phyloP scores from a whole-genome alignment of 37 sponge, comb jelly and placozoan genomes.

The Chondrosia reniformis region DNA sequence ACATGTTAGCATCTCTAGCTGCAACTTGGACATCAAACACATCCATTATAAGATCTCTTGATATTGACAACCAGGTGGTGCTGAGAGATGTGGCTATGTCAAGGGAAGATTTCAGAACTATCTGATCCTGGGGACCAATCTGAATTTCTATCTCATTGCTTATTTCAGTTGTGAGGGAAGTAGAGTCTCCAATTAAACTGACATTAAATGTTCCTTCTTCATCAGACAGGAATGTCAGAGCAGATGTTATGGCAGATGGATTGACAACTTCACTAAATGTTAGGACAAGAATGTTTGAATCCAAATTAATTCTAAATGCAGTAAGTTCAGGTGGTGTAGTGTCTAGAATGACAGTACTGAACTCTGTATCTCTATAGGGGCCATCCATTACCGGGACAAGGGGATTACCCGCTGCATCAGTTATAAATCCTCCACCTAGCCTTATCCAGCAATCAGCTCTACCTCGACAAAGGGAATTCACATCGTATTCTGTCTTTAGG shows the following conservation, averaged over 20 bases:
- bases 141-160: conserved; percentile 13
- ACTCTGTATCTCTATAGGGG: conserved; percentile 26
- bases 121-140: conserved; percentile 49
- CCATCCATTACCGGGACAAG: conserved; percentile 41
- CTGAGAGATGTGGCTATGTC: conserved; percentile 58
- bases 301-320: conserved; percentile 57
- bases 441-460: conserved; percentile 65
- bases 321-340: conserved; percentile 55
- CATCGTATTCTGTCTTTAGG: conserved; percentile 33
- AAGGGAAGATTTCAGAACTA: conserved; percentile 57
- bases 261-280: conserved; percentile 78
- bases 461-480: conserved; percentile 25
- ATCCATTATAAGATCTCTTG: conserved; percentile 53
- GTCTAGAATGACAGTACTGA: conserved; percentile 17
- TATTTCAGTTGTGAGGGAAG: conserved; percentile 16
- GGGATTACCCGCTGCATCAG: conserved; percentile 59
- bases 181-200: conserved; percentile 34
- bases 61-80: conserved; percentile 61
- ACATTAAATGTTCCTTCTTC: conserved; percentile 25
- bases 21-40: conserved; percentile 32
- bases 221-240: conserved; percentile 39
- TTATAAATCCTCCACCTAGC: conserved; percentile 40
- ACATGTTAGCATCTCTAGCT: conserved; percentile 22
- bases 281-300: conserved; percentile 40
- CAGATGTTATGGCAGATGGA: conserved; percentile 29